Percentiles rank a stretch among this genome's conserved stretches.
Evolutionary conservation across 1,140 invertebrate species (phyloP).

Genomic region (Drosophila hydei): DNA sequence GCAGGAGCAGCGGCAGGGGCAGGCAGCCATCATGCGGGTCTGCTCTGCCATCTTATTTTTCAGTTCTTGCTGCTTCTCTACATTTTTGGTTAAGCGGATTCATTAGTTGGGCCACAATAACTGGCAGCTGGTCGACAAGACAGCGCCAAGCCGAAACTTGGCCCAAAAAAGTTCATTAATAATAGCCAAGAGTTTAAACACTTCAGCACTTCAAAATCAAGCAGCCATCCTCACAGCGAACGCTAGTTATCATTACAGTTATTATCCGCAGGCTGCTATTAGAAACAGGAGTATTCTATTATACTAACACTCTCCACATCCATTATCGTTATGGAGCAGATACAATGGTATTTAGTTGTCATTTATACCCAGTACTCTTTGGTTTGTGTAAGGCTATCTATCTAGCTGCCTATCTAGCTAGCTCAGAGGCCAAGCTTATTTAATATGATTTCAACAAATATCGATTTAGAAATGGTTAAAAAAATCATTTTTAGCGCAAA

Average conservation of each 20-base stretch:
- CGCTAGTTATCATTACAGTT: slow-evolving; percentile 7
- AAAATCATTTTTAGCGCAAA: too few relatives aligned
- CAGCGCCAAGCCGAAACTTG: slow-evolving; percentile 1
- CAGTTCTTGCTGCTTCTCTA: slow-evolving; percentile 11
- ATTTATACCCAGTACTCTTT: neutral
- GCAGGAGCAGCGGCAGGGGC: neutral
- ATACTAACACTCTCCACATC: neutral
- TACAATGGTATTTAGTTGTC: neutral
- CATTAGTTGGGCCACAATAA: slow-evolving; percentile 69
- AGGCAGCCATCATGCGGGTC: neutral
- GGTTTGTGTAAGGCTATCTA: neutral
- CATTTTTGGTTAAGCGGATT: slow-evolving; percentile 63
- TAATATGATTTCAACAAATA: too few relatives aligned
- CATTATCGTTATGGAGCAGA: neutral
- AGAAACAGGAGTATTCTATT: slow-evolving; percentile 14
- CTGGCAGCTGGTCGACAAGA: slow-evolving; percentile 53
- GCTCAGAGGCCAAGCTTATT: too few relatives aligned
- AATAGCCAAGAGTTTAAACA: slow-evolving; percentile 28
- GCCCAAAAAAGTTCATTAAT: slow-evolving; percentile 60
- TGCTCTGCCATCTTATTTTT: too few relatives aligned
- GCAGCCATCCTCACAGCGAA: neutral
- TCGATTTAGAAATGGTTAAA: too few relatives aligned
- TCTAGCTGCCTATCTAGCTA: too few relatives aligned
- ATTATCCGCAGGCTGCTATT: slow-evolving; percentile 4
- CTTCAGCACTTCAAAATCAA: slow-evolving; percentile 26